phyloP scores from a whole-genome alignment of 2,113 vertebrate genomes.

The Ginglymostoma cirratum region DNA sequence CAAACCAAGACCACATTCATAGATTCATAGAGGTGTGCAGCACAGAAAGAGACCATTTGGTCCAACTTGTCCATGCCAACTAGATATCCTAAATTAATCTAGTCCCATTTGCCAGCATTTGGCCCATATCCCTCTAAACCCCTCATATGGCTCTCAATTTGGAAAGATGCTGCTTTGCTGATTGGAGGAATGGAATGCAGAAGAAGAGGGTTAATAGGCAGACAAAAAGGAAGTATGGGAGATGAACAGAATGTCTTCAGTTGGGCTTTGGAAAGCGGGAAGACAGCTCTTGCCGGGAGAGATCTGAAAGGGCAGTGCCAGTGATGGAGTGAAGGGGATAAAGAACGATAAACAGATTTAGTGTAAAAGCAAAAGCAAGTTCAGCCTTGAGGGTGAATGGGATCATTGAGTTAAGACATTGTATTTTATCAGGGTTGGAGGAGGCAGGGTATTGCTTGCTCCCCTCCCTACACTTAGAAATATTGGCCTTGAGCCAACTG shows the following conservation, averaged over 20 bases:
- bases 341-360: neutral
- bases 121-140: too few species aligned
- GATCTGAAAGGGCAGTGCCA: neutral
- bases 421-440: too few species aligned
- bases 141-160: neutral
- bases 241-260: neutral
- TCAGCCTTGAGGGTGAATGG: neutral
- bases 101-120: too few species aligned
- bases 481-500: too few species aligned
- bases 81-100: too few species aligned
- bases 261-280: neutral
- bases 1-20: neutral
- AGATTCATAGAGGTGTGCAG: too few species aligned
- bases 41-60: too few species aligned
- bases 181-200: neutral
- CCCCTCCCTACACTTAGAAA: too few species aligned
- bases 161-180: neutral
- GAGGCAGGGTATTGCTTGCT: too few species aligned
- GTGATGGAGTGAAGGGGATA: neutral
- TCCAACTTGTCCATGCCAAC: too few species aligned
- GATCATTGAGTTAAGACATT: neutral
- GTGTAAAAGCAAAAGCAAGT: neutral
- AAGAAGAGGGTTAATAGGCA: neutral
- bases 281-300: neutral
- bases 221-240: neutral